Conservation (phyloP, 2,113 vertebrate genomes). For the Neodon shergylaensis region DNA sequence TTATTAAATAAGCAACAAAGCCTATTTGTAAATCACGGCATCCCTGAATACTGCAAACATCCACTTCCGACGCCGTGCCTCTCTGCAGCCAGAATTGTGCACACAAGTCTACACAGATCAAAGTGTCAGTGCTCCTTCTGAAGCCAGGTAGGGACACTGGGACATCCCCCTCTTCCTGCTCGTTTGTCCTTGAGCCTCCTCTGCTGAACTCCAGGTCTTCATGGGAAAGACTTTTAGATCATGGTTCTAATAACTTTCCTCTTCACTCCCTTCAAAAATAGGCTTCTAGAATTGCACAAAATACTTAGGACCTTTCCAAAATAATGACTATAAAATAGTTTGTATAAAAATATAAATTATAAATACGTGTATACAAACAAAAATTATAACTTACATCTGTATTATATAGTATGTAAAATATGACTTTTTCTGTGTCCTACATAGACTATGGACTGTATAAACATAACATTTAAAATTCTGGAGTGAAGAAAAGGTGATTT, state of each 20-base stretch:
- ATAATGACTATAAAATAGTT: not conserved
- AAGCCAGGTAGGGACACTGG: not conserved
- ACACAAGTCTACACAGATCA: not conserved
- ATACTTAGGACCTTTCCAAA: not conserved
- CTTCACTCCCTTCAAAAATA: not conserved
- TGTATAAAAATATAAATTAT: conserved; percentile 34
- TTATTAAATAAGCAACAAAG: conserved; percentile 67
- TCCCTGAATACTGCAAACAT: conserved; percentile 16
- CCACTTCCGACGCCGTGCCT: not conserved
- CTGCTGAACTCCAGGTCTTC: not conserved
- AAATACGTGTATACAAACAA: not conserved
- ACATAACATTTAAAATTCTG: conserved; percentile 41
- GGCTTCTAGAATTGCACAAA: too few relatives aligned
- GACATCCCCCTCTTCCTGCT: not conserved
- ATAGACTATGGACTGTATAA: not conserved
- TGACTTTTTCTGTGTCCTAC: not conserved
- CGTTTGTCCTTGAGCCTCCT: not conserved
- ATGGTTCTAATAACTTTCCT: conserved; percentile 24
- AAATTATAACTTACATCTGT: not conserved
- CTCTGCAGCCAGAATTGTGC: not conserved
- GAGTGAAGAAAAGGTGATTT: not conserved
- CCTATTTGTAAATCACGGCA: conserved; percentile 63
- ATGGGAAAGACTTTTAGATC: conserved; percentile 24
- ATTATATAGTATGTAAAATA: not conserved
- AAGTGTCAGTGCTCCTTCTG: not conserved